Conservation (phyloP, 2,797 vertebrate species). For the Lepilemur ruficaudatus region DNA sequence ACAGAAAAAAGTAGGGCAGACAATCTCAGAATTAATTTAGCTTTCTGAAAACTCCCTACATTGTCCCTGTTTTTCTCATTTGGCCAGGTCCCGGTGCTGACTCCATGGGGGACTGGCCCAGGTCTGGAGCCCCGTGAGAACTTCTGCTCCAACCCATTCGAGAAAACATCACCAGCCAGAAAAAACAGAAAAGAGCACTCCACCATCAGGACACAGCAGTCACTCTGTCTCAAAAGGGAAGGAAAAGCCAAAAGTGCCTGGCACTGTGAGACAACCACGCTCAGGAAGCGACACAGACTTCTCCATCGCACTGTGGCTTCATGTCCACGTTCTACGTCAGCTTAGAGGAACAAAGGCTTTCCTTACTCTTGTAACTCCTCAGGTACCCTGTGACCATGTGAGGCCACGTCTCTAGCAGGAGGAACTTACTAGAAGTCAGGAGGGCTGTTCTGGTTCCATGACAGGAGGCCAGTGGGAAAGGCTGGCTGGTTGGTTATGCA, state of each 20-base stretch:
- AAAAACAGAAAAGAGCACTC: background rate
- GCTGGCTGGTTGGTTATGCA: background rate
- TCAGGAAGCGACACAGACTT: constrained; percentile 45
- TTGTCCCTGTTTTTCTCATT: constrained; percentile 42
- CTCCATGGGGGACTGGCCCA: constrained; percentile 5
- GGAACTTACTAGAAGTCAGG: background rate
- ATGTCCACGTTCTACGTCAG: background rate
- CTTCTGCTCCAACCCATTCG: constrained; percentile 10
- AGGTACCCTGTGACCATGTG: background rate
- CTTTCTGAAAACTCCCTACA: background rate
- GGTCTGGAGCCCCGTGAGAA: background rate
- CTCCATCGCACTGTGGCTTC: background rate
- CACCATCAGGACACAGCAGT: background rate
- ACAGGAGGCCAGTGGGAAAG: background rate
- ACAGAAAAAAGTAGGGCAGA: constrained; percentile 63
- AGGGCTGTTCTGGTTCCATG: background rate
- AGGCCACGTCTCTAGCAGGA: background rate
- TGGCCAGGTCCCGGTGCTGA: background rate
- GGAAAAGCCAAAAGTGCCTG: constrained; percentile 1
- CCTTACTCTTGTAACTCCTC: background rate
- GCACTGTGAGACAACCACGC: background rate
- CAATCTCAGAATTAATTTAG: constrained; percentile 58
- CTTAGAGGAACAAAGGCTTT: background rate
- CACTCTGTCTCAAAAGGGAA: constrained; percentile 36
- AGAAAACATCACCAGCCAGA: background rate